Conservation (phyloP, 2,888 invertebrate species). For the Brassicogethes aeneus region DNA sequence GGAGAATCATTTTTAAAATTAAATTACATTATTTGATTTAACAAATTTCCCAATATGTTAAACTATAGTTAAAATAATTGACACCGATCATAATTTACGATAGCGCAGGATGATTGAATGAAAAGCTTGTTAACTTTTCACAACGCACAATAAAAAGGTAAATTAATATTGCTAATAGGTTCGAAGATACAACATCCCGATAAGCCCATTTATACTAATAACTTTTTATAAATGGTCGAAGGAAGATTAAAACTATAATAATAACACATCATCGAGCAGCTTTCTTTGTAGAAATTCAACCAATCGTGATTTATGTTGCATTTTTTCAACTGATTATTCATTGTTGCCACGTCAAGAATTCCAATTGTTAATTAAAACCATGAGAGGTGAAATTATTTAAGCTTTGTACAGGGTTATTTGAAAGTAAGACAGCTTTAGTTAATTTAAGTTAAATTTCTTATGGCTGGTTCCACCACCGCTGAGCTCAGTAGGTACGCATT, state of each 20-base stretch:
- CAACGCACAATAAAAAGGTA: background rate
- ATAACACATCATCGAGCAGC: background rate
- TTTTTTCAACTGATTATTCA: constrained; percentile 6
- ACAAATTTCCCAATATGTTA: no score
- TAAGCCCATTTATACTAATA: background rate
- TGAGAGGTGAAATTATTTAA: no score
- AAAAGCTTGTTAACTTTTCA: background rate
- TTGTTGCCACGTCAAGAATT: constrained; percentile 10
- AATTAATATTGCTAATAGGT: background rate
- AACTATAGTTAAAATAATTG: no score
- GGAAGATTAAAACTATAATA: background rate
- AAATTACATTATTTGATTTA: no score
- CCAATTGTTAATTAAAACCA: constrained; percentile 22
- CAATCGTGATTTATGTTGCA: constrained; percentile 6
- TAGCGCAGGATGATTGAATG: background rate
- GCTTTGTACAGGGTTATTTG: no score
- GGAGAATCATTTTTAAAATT: no score
- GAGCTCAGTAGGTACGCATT: no score
- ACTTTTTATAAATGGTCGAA: background rate
- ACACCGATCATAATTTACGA: no score
- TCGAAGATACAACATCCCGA: background rate
- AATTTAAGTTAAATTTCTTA: no score
- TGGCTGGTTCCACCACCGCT: no score
- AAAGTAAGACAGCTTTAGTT: no score
- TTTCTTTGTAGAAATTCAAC: constrained; percentile 1